Conservation (phyloP, 2,797 vertebrate genomes). For the Hozukius guyotensis region DNA sequence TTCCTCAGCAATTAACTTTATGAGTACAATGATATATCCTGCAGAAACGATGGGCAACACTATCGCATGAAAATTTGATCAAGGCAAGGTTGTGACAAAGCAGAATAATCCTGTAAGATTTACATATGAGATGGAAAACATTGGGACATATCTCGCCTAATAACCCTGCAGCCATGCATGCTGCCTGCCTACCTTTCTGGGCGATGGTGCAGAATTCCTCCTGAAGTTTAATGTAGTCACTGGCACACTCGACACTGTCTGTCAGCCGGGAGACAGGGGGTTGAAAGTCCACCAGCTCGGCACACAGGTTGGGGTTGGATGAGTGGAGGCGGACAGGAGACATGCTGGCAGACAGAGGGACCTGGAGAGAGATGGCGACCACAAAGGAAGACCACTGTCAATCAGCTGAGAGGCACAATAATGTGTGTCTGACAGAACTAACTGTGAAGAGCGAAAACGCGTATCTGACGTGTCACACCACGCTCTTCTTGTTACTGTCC, state of each 20-base stretch:
- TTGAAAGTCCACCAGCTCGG: conserved; percentile 92
- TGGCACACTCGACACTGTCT: conserved; percentile 89
- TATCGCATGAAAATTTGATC: background rate
- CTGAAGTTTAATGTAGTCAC: conserved; percentile 97
- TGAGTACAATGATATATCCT: background rate
- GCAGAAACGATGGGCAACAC: background rate
- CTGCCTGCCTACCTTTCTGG: conserved; percentile 91
- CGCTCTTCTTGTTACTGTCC: background rate
- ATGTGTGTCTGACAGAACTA: conserved; percentile 15
- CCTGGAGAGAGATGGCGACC: conserved; percentile 75
- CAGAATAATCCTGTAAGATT: background rate
- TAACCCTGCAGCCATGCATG: background rate
- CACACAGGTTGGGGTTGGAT: conserved; percentile 98
- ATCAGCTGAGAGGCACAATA: background rate
- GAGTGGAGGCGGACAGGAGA: conserved; percentile 94
- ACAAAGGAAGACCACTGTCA: conserved; percentile 22
- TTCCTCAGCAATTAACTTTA: background rate
- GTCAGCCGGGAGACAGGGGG: conserved; percentile 86
- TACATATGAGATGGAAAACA: background rate
- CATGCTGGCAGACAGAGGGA: conserved; percentile 94
- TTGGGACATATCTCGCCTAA: background rate
- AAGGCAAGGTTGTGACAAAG: background rate
- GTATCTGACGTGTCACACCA: background rate
- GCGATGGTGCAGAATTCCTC: conserved; percentile 98
- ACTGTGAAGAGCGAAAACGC: background rate